Evolutionary conservation across 2,888 invertebrate species (phyloP).

Genomic region (Eueremaeus valkanovi): DNA sequence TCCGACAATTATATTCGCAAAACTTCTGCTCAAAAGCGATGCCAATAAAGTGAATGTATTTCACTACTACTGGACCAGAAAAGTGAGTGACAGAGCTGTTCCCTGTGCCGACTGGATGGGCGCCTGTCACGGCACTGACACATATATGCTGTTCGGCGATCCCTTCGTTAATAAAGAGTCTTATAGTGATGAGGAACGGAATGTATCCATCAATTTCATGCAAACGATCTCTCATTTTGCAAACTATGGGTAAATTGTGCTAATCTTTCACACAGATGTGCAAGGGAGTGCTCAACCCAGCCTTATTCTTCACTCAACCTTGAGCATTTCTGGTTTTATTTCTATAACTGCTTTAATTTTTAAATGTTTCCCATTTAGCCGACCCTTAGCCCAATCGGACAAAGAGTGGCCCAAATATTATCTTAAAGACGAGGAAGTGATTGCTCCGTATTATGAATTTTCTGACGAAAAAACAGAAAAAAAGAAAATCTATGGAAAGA

Average conservation of each 20-base stretch:
- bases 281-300: too few species aligned
- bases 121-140: slow-evolving; percentile 38
- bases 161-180: slow-evolving; percentile 28
- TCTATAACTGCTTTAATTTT: too few species aligned
- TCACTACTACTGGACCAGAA: slow-evolving; percentile 36
- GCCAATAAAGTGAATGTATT: slow-evolving; percentile 8
- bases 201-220: slow-evolving; percentile 29
- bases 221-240: slow-evolving; percentile 31
- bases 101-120: slow-evolving; percentile 41
- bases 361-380: not conserved
- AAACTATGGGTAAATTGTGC: slow-evolving; percentile 14
- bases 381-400: not conserved
- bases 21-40: slow-evolving; percentile 18
- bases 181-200: slow-evolving; percentile 33
- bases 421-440: slow-evolving; percentile 17
- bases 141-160: slow-evolving; percentile 34
- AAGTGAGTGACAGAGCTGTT: not conserved
- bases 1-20: slow-evolving; percentile 33
- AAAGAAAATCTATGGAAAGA: slow-evolving; percentile 28
- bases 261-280: not conserved
- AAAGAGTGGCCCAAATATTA: slow-evolving; percentile 24
- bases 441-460: slow-evolving; percentile 22
- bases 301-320: too few species aligned
- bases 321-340: too few species aligned
- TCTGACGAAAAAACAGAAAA: not conserved